Percentiles rank a stretch among this genome's conserved stretches.
These are phyloP conservation scores for Peromyscus maniculatus DNA, from an alignment of 2,113 vertebrate genomes.

Conservation along the genomic window DNA sequence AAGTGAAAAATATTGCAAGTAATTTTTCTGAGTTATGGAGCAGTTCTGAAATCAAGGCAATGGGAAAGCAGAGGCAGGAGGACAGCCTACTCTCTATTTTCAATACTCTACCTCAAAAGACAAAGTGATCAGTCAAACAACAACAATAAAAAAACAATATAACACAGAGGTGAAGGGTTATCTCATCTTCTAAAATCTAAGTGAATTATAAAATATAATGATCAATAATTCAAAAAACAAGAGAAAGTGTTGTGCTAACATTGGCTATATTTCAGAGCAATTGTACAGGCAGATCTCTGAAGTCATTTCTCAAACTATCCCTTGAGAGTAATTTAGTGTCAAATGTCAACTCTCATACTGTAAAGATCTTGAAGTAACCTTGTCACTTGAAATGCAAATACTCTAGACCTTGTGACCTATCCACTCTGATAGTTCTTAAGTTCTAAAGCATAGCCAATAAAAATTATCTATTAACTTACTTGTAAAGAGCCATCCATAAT, in stretches of 20 bases:
- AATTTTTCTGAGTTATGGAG: background rate
- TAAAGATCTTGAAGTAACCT: constrained; percentile 58
- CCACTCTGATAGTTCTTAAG: constrained; percentile 24
- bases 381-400: constrained; percentile 11
- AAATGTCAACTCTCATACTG: constrained; percentile 23
- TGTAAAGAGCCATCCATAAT: constrained; percentile 69
- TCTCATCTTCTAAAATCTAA: background rate
- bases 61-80: background rate
- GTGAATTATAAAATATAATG: background rate
- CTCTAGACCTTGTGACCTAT: background rate
- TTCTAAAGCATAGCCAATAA: constrained; percentile 44
- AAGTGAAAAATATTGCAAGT: background rate
- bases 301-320: constrained; percentile 9
- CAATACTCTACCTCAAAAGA: background rate
- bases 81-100: no score
- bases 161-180: background rate
- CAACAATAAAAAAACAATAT: background rate
- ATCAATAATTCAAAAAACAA: constrained; percentile 4
- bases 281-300: background rate
- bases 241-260: background rate
- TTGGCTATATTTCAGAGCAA: background rate
- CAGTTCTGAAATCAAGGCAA: background rate
- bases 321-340: constrained; percentile 29
- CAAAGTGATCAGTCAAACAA: background rate
- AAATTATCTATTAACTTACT: constrained; percentile 62